A percentile compares a stretch with the other conserved stretches of the same genome.
phyloP scores from a whole-genome alignment of 2,888 invertebrate species.

The Neoscelio sp. region DNA sequence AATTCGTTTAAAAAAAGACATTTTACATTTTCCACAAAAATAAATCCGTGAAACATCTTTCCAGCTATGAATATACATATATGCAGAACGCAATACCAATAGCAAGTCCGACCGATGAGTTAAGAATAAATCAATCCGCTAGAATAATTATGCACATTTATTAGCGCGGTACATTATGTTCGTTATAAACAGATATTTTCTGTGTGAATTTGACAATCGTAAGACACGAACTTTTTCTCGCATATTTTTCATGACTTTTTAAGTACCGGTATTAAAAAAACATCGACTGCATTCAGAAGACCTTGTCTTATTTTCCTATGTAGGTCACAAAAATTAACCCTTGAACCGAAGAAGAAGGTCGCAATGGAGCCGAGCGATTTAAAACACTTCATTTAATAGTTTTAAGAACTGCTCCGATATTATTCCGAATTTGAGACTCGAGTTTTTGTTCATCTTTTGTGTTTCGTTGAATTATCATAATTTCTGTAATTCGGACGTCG shows the following conservation, averaged over 20 bases:
- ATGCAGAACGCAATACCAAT: conserved; percentile 10
- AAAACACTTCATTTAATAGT: conserved; percentile 64
- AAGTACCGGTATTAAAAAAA: conserved; percentile 62
- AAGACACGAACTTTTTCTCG: conserved; percentile 26
- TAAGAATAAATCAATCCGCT: conserved; percentile 12
- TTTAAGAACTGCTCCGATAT: conserved; percentile 34
- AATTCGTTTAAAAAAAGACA: no score
- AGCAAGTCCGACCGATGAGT: conserved; percentile 6
- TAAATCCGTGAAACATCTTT: no score
- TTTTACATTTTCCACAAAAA: no score
- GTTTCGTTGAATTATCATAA: neutral
- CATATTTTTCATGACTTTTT: conserved; percentile 62
- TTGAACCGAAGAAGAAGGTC: conserved; percentile 65
- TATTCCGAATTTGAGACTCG: conserved; percentile 34
- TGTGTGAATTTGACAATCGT: conserved; percentile 31
- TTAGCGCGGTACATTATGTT: conserved; percentile 6
- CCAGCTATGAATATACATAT: no score
- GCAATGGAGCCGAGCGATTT: conserved; percentile 60
- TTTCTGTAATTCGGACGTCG: neutral
- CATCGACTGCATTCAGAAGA: conserved; percentile 59
- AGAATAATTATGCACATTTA: conserved; percentile 28
- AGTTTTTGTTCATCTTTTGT: neutral
- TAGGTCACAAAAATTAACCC: conserved; percentile 69
- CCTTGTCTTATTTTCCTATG: conserved; percentile 69
- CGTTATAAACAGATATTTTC: conserved; percentile 12